Percentiles rank a stretch among this genome's conserved stretches.
These are phyloP conservation scores for Oscheius sp. DNA, from an alignment of 2,888 invertebrate species.

Conservation along the genomic window DNA sequence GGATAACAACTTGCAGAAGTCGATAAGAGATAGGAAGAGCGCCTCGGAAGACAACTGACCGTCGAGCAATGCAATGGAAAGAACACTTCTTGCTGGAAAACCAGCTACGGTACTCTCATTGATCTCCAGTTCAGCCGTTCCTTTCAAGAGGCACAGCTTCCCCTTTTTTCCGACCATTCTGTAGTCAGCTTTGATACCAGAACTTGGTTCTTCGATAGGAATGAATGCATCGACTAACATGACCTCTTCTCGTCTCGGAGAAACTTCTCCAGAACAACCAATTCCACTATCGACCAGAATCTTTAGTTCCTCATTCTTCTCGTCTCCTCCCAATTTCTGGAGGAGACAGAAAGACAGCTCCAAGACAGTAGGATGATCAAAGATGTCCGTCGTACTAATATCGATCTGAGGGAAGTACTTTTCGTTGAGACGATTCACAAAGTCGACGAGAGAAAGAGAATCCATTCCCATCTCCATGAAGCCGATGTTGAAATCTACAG, in stretches of 20 bases:
- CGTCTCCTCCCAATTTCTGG: slow-evolving; percentile 1
- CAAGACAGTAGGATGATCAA: slow-evolving; percentile 57
- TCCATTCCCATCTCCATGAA: slow-evolving; percentile 69
- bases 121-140: background rate
- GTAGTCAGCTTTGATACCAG: slow-evolving; percentile 14
- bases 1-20: background rate
- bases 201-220: slow-evolving; percentile 35
- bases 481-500: slow-evolving; percentile 26
- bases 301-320: background rate
- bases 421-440: slow-evolving; percentile 60
- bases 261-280: slow-evolving; percentile 11
- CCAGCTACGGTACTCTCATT: background rate
- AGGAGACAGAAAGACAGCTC: slow-evolving; percentile 12
- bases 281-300: slow-evolving; percentile 5
- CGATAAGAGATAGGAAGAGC: slow-evolving; percentile 11
- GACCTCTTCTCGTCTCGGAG: background rate
- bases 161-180: background rate
- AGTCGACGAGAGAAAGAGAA: slow-evolving; percentile 66
- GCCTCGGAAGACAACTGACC: background rate
- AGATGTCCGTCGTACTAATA: slow-evolving; percentile 55
- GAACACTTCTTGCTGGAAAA: background rate
- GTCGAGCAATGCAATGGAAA: slow-evolving; percentile 7
- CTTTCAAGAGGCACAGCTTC: slow-evolving; percentile 7
- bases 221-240: slow-evolving; percentile 21
- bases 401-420: slow-evolving; percentile 48